phyloP scores from a whole-genome alignment of 2,888 invertebrate genomes.

The Tiliacea citrago region DNA sequence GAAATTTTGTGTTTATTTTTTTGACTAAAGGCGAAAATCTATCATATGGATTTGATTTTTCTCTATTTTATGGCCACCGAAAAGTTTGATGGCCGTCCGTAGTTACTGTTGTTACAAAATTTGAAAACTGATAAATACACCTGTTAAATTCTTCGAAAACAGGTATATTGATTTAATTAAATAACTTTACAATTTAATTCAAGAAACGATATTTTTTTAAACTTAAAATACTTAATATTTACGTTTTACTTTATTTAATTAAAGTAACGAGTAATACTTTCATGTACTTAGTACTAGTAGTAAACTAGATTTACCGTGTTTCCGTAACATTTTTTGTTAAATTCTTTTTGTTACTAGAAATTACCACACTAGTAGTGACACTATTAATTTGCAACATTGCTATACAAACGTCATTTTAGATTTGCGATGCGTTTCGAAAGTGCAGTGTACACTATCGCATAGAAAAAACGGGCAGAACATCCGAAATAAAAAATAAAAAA shows the following conservation, averaged over 20 bases:
- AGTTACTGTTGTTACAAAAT: conserved; percentile 40
- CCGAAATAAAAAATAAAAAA: background rate
- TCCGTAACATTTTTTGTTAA: background rate
- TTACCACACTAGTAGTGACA: conserved; percentile 2
- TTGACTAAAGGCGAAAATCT: conserved; percentile 83
- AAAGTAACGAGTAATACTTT: background rate
- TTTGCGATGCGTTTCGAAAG: conserved; percentile 1
- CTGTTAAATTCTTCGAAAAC: background rate
- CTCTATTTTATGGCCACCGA: conserved; percentile 75
- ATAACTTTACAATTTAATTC: background rate
- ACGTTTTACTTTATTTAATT: too few species aligned
- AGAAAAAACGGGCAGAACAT: background rate
- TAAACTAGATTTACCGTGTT: background rate
- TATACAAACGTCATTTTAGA: conserved; percentile 12
- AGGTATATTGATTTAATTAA: background rate
- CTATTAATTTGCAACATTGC: conserved; percentile 34
- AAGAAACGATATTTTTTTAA: background rate
- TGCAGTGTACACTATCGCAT: background rate
- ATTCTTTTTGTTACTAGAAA: background rate
- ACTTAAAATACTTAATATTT: background rate
- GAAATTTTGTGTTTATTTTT: conserved; percentile 88
- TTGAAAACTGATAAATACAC: conserved; percentile 35
- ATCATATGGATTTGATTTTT: conserved; percentile 81
- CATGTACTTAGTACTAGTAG: too few species aligned
- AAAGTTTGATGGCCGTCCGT: conserved; percentile 66